Evolutionary conservation across 2,888 invertebrate species (phyloP), one percentile per base, ranked within the genome.

Genomic region (Diloba caeruleocephala): DNA sequence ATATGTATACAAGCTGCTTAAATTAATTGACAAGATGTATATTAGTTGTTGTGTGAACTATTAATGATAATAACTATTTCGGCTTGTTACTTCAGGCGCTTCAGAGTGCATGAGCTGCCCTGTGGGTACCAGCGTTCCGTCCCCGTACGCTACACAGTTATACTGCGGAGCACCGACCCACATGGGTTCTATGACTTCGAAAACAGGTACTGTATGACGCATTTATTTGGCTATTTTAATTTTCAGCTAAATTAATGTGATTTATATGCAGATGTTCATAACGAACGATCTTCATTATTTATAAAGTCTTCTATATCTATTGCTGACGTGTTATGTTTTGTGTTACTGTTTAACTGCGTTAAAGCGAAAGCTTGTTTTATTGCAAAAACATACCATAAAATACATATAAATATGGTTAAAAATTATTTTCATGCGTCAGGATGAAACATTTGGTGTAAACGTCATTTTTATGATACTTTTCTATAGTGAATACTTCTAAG

Each of bases 101-200:
- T 44, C 79, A 2, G 88, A 87, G 6, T 84, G 83, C 48, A 54
- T 85, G 23, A 75, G 76, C 2, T 81, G 64, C 52, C 61, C 29
- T 12, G 78, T 57, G 55, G 73, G 44, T 55, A 76, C 25, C 38
- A 65, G 34, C 51, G 62, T 52, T 4, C 71, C 79, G 0, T 88
- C 90, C 23, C 84, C 90, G 2, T 91, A 94, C 61, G 94, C 94
- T 12, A 91, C 94, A 43, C 95, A 95, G 67, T 94, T 96, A 64
- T 96, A 95, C 84, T 93, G 95, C 2, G 95, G 95, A 0, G 94
- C 95, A 2, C 95, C 95, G 0, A 90, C 95, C 2, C 95, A 95
- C 70, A 85, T 96, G 63, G 92, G 90, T 25, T 88, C 94, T 0
- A 85, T 94, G 59, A 92, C 93, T 58, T 61, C 74, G 8, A 78